Base-by-base conservation (phyloP, 2,888 invertebrate genomes). In the Rhopalosiphum nymphaeae region DNA sequence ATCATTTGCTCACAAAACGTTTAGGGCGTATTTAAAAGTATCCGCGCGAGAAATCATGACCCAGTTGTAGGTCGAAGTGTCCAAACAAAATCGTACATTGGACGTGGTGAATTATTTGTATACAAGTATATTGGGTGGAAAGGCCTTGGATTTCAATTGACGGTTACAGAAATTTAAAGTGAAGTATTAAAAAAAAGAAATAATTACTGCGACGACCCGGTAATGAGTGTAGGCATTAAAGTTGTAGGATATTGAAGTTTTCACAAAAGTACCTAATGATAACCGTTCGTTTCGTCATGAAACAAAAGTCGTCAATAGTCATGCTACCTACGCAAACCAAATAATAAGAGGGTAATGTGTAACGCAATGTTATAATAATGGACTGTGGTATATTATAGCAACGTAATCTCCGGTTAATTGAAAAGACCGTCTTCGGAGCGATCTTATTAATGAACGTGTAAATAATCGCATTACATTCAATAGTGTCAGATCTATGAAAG, bases 11-110 rank as follows among this genome's bases (percentile, higher is more conserved):
- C 16, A n/a, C 16, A 16, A 16, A 67, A 67, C n/a, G 16, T 67
- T 67, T 67, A 67, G 67, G 36, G 67, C 67, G 67, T 85, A 84
- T 44, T 53, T 56, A 36, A 56, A 89, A 56, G 42, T 57, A 89
- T n/a, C 56, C 13, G 21, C n/a, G n/a, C 44, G 29, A 29, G 11
- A 25, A 89, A 44, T 90, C 46, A 46, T 90, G 61, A 90, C 90
- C 61, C 46, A 90, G 61, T 90, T 90, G 13, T 78, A 21, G 21
- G 9, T 21, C 36, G 78, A 78, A 36, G 36, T 36, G 11, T 78
- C 78, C 36, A 9, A 78, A 9, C 21, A 36, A 78, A 78, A 36
- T 42, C 26, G 56, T 85, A 44, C 25, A 44, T 44, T 85, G 25
- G 29, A 85, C 44, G 36, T 13, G 13, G 42, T 44, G 44, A 85